Evolutionary conservation across 1,140 invertebrate genomes (phyloP), one percentile per base, ranked within the genome.

Genomic region (Maconellicoccus hirsutus): DNA sequence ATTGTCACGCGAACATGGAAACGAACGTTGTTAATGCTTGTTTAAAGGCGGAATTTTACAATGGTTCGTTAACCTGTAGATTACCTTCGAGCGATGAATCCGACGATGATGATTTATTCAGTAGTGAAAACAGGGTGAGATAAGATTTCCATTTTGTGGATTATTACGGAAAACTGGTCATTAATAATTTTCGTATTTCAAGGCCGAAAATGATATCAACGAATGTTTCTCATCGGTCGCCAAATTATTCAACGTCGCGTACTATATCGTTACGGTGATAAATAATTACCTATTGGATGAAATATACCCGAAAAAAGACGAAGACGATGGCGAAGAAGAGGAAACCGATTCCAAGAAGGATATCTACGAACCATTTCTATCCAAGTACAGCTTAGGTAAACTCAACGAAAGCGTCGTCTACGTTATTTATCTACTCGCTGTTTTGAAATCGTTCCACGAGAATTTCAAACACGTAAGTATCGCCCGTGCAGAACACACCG

Each of bases 201-300:
- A 66, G 61, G 61, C 25, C 25, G 61, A 66, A 66, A 26, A 52
- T 16, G 42, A 66, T 66, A 26, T 66, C 61, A 66, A 66, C 61
- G 61, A 66, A 66, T 66, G 61, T 66, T 66, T 66, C 61, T 10
- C 61, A 25, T 66, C 61, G 61, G 61, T 66, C 25, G 61, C 22
- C 16, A 66, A 66, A 66, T 66, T 66, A 66, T 66, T 66, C 25
- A 66, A 66, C 25, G 61, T 66, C 2, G 61, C 61, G 3, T 66
- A 66, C 22, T 66, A 66, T 19, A 66, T 66, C 25, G 61, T 66
- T 26, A 66, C 61, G 6, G 61, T 66, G 22, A 66, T 66, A 25
- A 66, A 66, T 25, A 66, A 66, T 26, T 66, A 66, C 19, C 22
- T 66, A 8, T 52, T 52, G 10, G 61, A 23, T 25, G 61, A 25